phyloP scores from a whole-genome alignment of 2,797 vertebrate genomes.

The Xenops minutus region DNA sequence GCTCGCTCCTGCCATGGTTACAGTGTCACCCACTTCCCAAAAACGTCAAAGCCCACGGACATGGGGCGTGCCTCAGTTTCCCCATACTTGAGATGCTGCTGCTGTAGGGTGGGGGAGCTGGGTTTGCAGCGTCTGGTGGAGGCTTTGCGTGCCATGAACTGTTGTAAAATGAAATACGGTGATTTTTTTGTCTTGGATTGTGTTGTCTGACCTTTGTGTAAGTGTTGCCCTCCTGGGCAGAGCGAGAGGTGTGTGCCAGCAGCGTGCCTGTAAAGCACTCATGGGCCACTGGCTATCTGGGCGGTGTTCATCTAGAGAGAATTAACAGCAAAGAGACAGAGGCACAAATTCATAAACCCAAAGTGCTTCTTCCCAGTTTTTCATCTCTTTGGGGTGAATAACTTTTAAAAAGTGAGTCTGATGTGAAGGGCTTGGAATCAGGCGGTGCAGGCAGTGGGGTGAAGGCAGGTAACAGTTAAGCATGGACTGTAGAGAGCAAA shows the following conservation, averaged over 20 bases:
- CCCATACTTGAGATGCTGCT: not conserved
- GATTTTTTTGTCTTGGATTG: not conserved
- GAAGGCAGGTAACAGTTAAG: not conserved
- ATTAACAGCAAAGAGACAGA: too few species aligned
- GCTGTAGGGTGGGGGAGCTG: not conserved
- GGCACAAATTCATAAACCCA: not conserved
- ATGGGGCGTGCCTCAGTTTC: conserved; percentile 3
- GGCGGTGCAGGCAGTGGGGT: rapidly evolving
- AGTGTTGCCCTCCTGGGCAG: not conserved
- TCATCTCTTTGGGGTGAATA: not conserved
- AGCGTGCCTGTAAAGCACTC: not conserved
- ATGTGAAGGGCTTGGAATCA: not conserved
- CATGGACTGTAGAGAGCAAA: rapidly evolving
- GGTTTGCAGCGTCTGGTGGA: not conserved
- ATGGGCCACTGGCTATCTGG: rapidly evolving
- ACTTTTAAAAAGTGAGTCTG: not conserved
- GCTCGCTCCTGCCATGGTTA: rapidly evolving
- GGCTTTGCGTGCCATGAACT: rapidly evolving
- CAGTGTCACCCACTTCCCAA: not conserved
- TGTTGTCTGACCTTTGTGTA: not conserved
- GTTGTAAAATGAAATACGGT: not conserved
- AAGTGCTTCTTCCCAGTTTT: not conserved
- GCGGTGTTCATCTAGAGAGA: not conserved
- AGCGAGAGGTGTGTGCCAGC: not conserved
- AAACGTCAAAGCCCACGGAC: rapidly evolving